A percentile compares a stretch with the other conserved stretches of the same genome.
These are phyloP conservation scores for Neodiprion fabricii DNA, from an alignment of 1,140 invertebrate genomes.

Conservation along the genomic window DNA sequence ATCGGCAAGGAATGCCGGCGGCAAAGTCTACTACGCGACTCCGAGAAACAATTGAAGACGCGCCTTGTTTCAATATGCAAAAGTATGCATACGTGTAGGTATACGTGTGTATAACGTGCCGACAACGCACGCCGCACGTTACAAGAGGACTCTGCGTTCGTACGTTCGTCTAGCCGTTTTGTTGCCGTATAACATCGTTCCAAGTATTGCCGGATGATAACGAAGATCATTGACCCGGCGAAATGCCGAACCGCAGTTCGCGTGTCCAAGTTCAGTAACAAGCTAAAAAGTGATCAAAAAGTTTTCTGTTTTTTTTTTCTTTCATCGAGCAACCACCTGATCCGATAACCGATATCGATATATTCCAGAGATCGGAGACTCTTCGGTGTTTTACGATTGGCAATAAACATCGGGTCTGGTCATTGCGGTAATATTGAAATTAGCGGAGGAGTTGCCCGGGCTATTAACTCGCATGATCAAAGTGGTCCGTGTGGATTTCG, in stretches of 20 bases:
- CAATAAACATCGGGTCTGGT: too few species aligned
- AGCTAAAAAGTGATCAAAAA: too few species aligned
- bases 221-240: background rate
- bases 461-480: background rate
- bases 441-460: background rate
- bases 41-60: slow-evolving; percentile 12
- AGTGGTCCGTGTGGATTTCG: background rate
- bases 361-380: too few species aligned
- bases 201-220: background rate
- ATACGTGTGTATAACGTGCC: too few species aligned
- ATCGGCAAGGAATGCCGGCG: slow-evolving; percentile 27
- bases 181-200: background rate
- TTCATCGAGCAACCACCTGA: too few species aligned
- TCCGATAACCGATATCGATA: too few species aligned
- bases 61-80: slow-evolving; percentile 10
- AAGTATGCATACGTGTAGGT: background rate
- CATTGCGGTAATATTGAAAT: background rate
- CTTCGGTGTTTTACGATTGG: too few species aligned
- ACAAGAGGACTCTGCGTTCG: too few species aligned
- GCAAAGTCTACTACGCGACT: background rate
- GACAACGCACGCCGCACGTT: too few species aligned
- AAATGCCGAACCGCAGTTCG: too few species aligned
- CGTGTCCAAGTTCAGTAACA: too few species aligned
- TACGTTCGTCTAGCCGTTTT: background rate
- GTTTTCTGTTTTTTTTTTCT: too few species aligned